Evolutionary conservation across 2,888 invertebrate genomes (phyloP).

Genomic region (Tachina grossa): DNA sequence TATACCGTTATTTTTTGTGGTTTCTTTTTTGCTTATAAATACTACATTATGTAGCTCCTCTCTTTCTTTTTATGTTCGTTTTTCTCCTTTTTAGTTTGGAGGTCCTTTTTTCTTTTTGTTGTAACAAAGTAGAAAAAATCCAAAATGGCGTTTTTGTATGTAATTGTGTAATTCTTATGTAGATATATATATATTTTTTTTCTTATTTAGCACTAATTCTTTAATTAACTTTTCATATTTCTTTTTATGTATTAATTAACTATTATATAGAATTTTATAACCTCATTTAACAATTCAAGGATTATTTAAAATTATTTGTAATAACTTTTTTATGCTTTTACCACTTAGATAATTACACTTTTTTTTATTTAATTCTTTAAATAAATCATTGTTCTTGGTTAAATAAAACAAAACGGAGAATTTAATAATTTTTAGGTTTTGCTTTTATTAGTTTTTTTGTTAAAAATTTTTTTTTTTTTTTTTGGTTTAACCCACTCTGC

Average conservation of each 20-base stretch:
- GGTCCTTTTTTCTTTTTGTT: conserved; percentile 71
- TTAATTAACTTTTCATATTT: conserved; percentile 57
- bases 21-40: conserved; percentile 61
- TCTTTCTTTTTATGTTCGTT: conserved; percentile 47
- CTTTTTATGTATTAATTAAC: conserved; percentile 54
- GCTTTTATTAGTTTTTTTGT: conserved; percentile 5
- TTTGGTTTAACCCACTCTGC: conserved; percentile 64
- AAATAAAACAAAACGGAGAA: conserved; percentile 17
- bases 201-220: conserved; percentile 44
- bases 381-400: neutral
- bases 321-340: conserved; percentile 10
- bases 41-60: conserved; percentile 59
- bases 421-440: conserved; percentile 25
- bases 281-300: conserved; percentile 21
- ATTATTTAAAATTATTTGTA: conserved; percentile 20
- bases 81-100: conserved; percentile 46
- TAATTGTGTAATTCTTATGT: conserved; percentile 76
- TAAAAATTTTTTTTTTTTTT: conserved; percentile 17
- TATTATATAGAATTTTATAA: conserved; percentile 69
- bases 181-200: neutral
- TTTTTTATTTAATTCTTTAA: conserved; percentile 10
- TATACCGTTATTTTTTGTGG: conserved; percentile 39
- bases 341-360: conserved; percentile 25
- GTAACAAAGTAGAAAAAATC: conserved; percentile 66
- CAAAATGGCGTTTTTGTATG: conserved; percentile 79